phyloP scores from a whole-genome alignment of 2,888 invertebrate genomes.

The Salpingus planirostris region DNA sequence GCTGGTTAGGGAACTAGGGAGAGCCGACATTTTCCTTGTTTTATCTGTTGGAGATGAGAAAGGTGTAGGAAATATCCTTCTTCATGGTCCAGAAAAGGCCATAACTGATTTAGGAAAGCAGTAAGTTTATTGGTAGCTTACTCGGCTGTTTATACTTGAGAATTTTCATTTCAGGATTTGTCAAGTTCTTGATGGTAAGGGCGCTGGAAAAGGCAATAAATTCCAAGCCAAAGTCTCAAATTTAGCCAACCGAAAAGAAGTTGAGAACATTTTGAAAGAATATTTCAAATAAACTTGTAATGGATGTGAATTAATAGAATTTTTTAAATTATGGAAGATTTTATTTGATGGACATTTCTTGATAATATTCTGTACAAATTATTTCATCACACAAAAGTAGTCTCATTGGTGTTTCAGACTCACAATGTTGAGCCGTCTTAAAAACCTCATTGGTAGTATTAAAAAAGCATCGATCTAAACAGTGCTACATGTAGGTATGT shows the following conservation, averaged over 20 bases:
- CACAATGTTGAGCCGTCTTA: too few relatives aligned
- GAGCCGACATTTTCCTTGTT: slow-evolving; percentile 52
- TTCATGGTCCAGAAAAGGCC: slow-evolving; percentile 48
- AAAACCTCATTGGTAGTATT: too few relatives aligned
- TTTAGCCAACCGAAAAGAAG: slow-evolving; percentile 54
- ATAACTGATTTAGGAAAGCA: slow-evolving; percentile 49
- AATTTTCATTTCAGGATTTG: slow-evolving; percentile 50
- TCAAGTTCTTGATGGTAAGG: slow-evolving; percentile 64
- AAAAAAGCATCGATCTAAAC: not conserved
- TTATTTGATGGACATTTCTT: too few relatives aligned
- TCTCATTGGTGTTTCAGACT: too few relatives aligned
- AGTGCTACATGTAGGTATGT: too few relatives aligned
- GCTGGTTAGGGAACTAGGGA: slow-evolving; percentile 55
- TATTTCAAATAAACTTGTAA: too few relatives aligned
- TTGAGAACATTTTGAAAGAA: too few relatives aligned
- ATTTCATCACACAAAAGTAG: too few relatives aligned
- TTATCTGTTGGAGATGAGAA: slow-evolving; percentile 64
- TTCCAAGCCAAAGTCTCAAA: slow-evolving; percentile 72
- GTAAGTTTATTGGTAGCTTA: slow-evolving; percentile 48
- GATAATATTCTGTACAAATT: too few relatives aligned
- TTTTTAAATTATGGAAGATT: too few relatives aligned
- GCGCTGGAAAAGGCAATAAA: slow-evolving; percentile 61
- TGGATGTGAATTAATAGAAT: too few relatives aligned
- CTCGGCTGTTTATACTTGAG: slow-evolving; percentile 4
- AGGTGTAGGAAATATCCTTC: slow-evolving; percentile 48